Percentiles rank a stretch among this genome's conserved stretches.
phyloP scores from a whole-genome alignment of 2,797 vertebrate species.

The Eulemur albifrons region DNA sequence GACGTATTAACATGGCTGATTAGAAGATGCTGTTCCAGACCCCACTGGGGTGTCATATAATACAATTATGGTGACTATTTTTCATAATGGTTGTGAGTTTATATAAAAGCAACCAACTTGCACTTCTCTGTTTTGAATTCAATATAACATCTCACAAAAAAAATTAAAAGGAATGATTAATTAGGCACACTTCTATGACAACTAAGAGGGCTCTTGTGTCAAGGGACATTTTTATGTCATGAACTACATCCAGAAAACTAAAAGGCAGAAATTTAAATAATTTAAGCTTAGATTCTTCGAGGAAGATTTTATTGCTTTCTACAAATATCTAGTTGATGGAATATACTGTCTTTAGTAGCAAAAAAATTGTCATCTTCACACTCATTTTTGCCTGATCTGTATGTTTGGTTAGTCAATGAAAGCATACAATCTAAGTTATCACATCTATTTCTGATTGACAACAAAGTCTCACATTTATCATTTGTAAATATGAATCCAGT shows the following conservation, averaged over 20 bases:
- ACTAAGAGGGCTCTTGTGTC: not conserved
- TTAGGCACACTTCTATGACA: not conserved
- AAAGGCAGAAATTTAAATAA: not conserved
- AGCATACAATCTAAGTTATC: not conserved
- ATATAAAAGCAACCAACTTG: not conserved
- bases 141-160: not conserved
- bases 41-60: not conserved
- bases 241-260: not conserved
- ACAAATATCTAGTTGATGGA: not conserved
- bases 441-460: not conserved
- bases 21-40: not conserved
- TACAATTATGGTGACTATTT: not conserved
- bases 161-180: not conserved
- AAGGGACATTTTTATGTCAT: not conserved
- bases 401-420: not conserved
- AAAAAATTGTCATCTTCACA: not conserved
- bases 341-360: not conserved
- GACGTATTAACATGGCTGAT: not conserved
- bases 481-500: constrained; percentile 39
- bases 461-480: not conserved
- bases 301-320: not conserved
- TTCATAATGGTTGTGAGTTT: not conserved
- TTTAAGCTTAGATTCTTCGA: not conserved
- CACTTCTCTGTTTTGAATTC: not conserved
- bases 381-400: not conserved